Conservation (phyloP, 2,888 invertebrate genomes). For the Zonitis immaculata region DNA sequence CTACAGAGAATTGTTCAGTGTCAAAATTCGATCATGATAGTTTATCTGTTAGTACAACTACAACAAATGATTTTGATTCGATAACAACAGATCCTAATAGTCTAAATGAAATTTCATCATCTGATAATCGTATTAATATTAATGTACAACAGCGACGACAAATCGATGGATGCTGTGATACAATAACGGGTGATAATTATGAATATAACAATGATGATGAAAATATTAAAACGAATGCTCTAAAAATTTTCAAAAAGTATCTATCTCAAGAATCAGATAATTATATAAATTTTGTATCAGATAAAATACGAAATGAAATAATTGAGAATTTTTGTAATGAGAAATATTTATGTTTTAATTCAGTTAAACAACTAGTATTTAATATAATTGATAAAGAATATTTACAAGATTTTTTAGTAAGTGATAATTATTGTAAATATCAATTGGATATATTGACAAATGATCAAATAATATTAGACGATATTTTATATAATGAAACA, state of each 20-base stretch:
- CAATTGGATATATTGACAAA: conserved; percentile 87
- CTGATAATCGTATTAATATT: conserved; percentile 18
- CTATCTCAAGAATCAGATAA: conserved; percentile 64
- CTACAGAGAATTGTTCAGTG: conserved; percentile 24
- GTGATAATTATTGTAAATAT: conserved; percentile 86
- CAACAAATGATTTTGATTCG: conserved; percentile 46
- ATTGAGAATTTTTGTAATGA: conserved; percentile 66
- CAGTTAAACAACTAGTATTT: conserved; percentile 63
- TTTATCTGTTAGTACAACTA: conserved; percentile 47
- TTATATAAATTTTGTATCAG: conserved; percentile 54
- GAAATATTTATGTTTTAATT: conserved; percentile 66
- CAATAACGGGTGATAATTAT: conserved; percentile 40
- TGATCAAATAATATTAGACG: conserved; percentile 72
- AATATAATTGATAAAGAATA: conserved; percentile 67
- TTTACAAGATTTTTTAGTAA: conserved; percentile 76
- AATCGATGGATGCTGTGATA: conserved; percentile 38
- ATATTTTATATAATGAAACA: conserved; percentile 86
- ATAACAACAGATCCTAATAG: conserved; percentile 44
- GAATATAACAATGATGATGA: conserved; percentile 23
- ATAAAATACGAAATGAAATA: conserved; percentile 55
- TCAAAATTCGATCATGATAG: conserved; percentile 45
- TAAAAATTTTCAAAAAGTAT: conserved; percentile 73
- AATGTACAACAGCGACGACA: conserved; percentile 29
- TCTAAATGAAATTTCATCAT: conserved; percentile 33
- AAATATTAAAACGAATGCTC: conserved; percentile 56